A percentile compares a stretch with the other conserved stretches of the same genome.
Conservation (phyloP, 2,113 vertebrate genomes). For the Cisticola juncidis region DNA sequence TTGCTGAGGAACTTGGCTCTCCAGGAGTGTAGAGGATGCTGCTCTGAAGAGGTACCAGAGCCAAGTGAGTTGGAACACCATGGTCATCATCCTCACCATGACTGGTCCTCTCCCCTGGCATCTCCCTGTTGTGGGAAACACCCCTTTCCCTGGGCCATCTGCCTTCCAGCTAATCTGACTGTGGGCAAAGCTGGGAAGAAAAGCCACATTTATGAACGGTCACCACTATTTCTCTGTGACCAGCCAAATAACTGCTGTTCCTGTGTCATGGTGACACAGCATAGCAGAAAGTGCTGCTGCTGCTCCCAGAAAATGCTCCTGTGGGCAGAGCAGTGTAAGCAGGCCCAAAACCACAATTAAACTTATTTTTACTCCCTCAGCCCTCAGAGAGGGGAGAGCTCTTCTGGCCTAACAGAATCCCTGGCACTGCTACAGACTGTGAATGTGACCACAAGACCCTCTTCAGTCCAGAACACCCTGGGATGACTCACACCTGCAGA, state of each 20-base stretch:
- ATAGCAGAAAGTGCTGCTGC: background rate
- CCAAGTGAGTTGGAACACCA: background rate
- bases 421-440: fast-evolving
- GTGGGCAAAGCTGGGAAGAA: background rate
- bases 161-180: background rate
- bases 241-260: conserved; percentile 8
- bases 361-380: background rate
- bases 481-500: fast-evolving
- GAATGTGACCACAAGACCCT: fast-evolving
- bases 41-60: background rate
- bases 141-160: background rate
- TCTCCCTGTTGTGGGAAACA: background rate
- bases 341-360: background rate
- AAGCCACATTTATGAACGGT: background rate
- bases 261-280: background rate
- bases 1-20: conserved; percentile 61
- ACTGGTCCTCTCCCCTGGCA: background rate
- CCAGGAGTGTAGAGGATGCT: background rate
- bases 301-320: background rate
- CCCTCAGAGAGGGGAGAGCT: fast-evolving
- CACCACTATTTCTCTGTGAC: background rate
- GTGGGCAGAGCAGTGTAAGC: fast-evolving
- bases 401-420: background rate
- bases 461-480: background rate
- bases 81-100: fast-evolving